Conservation (phyloP, 1,140 invertebrate genomes). For the Ceratitis capitata region DNA sequence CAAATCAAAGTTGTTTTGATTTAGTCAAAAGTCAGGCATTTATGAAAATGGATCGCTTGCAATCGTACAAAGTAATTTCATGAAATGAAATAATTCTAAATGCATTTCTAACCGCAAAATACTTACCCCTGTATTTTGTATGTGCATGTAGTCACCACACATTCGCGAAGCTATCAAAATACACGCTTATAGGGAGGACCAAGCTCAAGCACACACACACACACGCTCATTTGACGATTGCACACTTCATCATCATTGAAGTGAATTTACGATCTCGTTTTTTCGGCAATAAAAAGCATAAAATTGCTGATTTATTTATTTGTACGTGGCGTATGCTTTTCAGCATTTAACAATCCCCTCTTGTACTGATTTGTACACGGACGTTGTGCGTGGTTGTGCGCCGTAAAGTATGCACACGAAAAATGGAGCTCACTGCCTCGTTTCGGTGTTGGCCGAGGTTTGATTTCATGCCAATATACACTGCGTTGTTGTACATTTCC, state of each 20-base stretch:
- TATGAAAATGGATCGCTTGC: no score
- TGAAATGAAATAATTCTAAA: no score
- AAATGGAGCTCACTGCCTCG: background rate
- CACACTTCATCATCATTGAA: slow-evolving; percentile 11
- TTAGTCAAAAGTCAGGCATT: no score
- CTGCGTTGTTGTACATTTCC: background rate
- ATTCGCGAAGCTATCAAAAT: background rate
- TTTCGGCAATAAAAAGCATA: background rate
- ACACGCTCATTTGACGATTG: background rate
- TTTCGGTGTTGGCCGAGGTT: background rate
- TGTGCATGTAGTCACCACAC: background rate
- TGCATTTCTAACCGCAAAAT: no score
- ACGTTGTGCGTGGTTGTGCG: background rate
- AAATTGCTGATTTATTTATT: background rate
- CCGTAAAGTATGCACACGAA: slow-evolving; percentile 6
- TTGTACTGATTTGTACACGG: background rate
- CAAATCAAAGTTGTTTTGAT: no score
- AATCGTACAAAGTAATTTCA: no score
- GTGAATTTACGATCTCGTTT: slow-evolving; percentile 28
- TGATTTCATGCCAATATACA: background rate
- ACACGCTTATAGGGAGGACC: background rate
- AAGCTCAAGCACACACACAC: background rate
- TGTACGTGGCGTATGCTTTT: background rate
- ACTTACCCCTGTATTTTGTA: background rate
- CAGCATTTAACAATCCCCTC: background rate